Evolutionary conservation across 1,140 invertebrate species (phyloP), one percentile per base, ranked within the genome.

Genomic region (Drosophila baimaii): DNA sequence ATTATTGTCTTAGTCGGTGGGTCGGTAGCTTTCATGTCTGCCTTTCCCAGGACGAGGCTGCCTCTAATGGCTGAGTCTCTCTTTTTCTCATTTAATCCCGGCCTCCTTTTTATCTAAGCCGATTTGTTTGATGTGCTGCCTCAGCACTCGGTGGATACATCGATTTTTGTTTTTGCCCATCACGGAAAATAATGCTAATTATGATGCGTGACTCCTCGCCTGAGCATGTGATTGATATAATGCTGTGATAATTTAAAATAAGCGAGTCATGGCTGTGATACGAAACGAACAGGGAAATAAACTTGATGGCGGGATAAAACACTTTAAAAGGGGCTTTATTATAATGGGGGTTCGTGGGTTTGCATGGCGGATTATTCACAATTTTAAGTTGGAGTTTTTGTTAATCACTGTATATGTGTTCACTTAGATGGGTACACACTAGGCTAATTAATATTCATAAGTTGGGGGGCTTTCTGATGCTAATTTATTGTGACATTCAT

Each of bases 111-210:
- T 64, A 81, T 39, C 63, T 72, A 79, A 88, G 83, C 82, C 62
- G 82, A 82, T 73, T 86, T 79, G 70, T 86, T 86, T 86, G 83
- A 86, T 88, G 82, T 85, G 61, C 66, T 75, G 33, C 41, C 33
- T 69, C 52, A 61, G 47, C 66, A 19, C 17, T 35, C 63, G 13
- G 25, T 25, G 12, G 47, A 29, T 49, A 25, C 47, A 69, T 66
- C 55, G 64, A 74, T 77, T 81, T 66, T 56, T 51, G n/a, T 62
- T 37, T 72, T 43, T 37, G 35, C 46, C 52, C 64, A 76, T 57
- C 55, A 56, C 43, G 25, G 57, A 56, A 85, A 70, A 86, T 78
- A 83, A 86, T 77, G 79, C 71, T 86, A 78, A 86, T 82, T 88
- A 74, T 69, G 51, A 66, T 68, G 57, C 66, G 62, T 43, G 56